Conservation (phyloP, 2,888 invertebrate genomes). For the Automeris io region DNA sequence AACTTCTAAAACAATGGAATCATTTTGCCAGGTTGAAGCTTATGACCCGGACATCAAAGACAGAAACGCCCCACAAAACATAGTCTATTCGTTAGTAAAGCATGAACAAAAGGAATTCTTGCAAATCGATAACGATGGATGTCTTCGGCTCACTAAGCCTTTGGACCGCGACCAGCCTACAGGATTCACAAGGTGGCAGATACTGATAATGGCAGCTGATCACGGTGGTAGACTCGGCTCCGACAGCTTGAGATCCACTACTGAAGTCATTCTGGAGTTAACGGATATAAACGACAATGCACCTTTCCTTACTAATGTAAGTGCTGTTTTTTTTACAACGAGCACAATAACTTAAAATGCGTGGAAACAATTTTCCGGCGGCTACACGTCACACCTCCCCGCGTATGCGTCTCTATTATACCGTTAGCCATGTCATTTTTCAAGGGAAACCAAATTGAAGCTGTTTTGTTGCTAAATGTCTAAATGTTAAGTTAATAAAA, state of each 20-base stretch:
- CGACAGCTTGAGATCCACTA: conserved; percentile 78
- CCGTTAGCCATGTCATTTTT: too few relatives aligned
- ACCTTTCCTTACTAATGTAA: conserved; percentile 87
- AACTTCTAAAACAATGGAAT: too few relatives aligned
- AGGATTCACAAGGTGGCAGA: conserved; percentile 89
- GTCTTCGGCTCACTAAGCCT: conserved; percentile 83
- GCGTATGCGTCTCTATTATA: too few relatives aligned
- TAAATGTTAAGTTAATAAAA: too few relatives aligned
- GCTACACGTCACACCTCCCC: too few relatives aligned
- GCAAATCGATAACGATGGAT: conserved; percentile 85
- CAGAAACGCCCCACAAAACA: conserved; percentile 84
- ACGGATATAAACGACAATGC: conserved; percentile 96
- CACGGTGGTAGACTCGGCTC: conserved; percentile 79
- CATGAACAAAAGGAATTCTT: conserved; percentile 83
- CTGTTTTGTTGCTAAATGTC: too few relatives aligned
- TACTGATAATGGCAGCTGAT: conserved; percentile 85
- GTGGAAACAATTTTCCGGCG: too few relatives aligned
- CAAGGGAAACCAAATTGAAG: too few relatives aligned
- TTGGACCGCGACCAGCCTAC: conserved; percentile 93
- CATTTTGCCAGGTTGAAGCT: conserved; percentile 78
- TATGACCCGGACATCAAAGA: conserved; percentile 92
- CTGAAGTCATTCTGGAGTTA: conserved; percentile 81
- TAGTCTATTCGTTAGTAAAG: conserved; percentile 85
- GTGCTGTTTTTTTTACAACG: conserved; percentile 24
- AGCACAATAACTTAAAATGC: too few relatives aligned